These are phyloP conservation scores for Drosophila lacteicornis DNA, from an alignment of 1,140 invertebrate species.

Conservation along the genomic window DNA sequence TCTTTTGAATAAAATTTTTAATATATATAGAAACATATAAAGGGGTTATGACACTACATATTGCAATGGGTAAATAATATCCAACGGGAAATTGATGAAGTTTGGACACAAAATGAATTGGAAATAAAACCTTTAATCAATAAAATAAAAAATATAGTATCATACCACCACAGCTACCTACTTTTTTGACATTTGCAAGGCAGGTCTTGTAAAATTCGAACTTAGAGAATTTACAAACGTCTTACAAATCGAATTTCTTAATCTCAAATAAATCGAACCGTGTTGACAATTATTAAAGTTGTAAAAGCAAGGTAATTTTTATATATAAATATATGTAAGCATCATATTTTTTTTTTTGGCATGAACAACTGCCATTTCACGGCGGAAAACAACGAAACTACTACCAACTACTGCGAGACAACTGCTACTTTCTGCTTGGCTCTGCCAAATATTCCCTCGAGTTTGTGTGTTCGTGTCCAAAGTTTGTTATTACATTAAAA, in stretches of 20 bases:
- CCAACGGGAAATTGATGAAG: no score
- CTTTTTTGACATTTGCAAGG: no score
- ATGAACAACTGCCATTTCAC: slow-evolving; percentile 14
- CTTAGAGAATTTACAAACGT: not conserved
- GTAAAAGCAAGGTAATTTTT: not conserved
- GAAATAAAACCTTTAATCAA: no score
- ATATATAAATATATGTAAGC: no score
- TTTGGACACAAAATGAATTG: no score
- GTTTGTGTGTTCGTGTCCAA: slow-evolving; percentile 45
- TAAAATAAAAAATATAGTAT: no score
- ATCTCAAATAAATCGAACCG: not conserved
- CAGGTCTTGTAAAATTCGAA: no score
- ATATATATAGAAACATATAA: no score
- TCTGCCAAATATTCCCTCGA: slow-evolving; percentile 12
- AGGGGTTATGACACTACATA: no score
- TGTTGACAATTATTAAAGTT: slow-evolving; percentile 1
- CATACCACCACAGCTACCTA: no score
- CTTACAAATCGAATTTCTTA: not conserved
- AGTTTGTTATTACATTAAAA: slow-evolving; percentile 72
- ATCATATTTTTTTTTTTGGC: not conserved
- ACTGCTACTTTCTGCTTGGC: slow-evolving; percentile 18
- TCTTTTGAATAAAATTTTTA: no score
- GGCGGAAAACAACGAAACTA: not conserved
- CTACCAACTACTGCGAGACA: not conserved
- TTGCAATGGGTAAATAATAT: no score